Conservation (phyloP, 2,797 vertebrate genomes). For the Valencia hispanica region DNA sequence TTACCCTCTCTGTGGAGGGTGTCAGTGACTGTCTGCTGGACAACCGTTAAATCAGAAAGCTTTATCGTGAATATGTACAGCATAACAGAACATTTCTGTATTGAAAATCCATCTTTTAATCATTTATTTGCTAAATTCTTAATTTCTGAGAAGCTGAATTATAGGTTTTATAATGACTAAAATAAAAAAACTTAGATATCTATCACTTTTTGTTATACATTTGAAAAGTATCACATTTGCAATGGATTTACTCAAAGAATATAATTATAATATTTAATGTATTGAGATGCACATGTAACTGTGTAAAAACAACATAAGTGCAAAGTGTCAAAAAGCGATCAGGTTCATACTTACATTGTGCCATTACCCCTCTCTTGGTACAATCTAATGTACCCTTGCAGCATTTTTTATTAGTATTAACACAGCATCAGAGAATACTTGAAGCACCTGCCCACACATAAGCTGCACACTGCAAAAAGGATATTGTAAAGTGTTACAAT, state of each 20-base stretch:
- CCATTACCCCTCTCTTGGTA: slow-evolving; percentile 32
- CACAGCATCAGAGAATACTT: slow-evolving; percentile 51
- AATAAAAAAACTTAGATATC: not conserved
- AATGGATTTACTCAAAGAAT: not conserved
- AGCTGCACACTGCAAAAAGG: slow-evolving; percentile 41
- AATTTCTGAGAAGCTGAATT: not conserved
- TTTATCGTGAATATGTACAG: not conserved
- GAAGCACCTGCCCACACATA: slow-evolving; percentile 42
- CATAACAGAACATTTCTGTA: not conserved
- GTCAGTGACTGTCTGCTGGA: not conserved
- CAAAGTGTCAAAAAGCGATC: slow-evolving; percentile 42
- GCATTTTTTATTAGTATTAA: slow-evolving; percentile 40
- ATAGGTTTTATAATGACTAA: not conserved
- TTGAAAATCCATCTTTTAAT: not conserved
- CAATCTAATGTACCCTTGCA: slow-evolving; percentile 32
- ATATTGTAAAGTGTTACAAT: slow-evolving; percentile 33
- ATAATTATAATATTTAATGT: not conserved
- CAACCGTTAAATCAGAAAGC: not conserved
- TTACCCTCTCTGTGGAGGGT: too few species aligned
- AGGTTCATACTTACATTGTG: slow-evolving; percentile 57
- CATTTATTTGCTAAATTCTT: not conserved
- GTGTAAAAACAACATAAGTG: slow-evolving; percentile 56
- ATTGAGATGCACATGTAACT: slow-evolving; percentile 6
- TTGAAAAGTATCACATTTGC: not conserved
- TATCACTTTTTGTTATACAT: not conserved